These are phyloP conservation scores for Agrochola lota DNA, from an alignment of 2,888 invertebrate species.

Conservation along the genomic window DNA sequence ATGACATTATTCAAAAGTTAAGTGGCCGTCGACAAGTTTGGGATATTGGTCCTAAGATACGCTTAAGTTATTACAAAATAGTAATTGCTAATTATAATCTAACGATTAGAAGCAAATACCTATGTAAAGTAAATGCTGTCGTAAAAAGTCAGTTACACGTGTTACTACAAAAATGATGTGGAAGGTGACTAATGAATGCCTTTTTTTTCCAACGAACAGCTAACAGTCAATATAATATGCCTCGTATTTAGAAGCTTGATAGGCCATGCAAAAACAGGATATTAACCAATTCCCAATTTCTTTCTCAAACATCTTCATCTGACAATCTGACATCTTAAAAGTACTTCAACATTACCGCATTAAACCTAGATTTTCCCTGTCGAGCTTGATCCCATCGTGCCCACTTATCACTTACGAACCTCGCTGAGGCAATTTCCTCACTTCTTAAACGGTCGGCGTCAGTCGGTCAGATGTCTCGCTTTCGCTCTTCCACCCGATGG, in stretches of 20 bases:
- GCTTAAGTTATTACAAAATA: neutral
- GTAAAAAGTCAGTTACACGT: neutral
- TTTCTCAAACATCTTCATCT: neutral
- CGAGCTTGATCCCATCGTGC: conserved; percentile 18
- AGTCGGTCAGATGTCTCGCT: conserved; percentile 4
- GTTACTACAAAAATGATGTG: neutral
- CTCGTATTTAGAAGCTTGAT: neutral
- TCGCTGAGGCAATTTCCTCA: conserved; percentile 37
- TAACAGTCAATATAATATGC: neutral
- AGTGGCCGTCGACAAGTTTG: neutral
- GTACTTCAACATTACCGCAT: conserved; percentile 1
- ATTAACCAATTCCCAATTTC: neutral
- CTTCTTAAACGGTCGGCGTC: conserved; percentile 11
- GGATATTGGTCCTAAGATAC: neutral
- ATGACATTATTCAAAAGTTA: conserved; percentile 10
- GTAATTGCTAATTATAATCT: neutral
- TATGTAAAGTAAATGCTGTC: neutral
- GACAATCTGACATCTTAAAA: neutral
- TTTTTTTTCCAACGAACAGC: neutral
- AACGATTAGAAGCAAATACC: neutral
- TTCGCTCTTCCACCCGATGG: neutral
- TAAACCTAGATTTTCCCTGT: conserved; percentile 20
- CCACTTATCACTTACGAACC: conserved; percentile 38
- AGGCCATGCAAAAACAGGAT: neutral
- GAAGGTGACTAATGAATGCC: neutral